Evolutionary conservation across 2,797 vertebrate species (phyloP).

Genomic region (Calcarius lapponicus): DNA sequence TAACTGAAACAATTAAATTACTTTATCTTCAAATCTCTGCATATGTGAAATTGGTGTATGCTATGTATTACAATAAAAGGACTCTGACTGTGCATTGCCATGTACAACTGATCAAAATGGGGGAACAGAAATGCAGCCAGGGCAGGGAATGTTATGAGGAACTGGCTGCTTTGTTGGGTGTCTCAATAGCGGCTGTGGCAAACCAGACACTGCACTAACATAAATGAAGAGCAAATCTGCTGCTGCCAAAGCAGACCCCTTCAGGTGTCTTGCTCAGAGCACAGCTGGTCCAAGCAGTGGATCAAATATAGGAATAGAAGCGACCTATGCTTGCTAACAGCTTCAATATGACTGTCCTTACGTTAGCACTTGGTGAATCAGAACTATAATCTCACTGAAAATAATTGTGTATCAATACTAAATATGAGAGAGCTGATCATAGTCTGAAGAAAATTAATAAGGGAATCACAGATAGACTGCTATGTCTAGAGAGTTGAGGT

Average conservation of each 20-base stretch:
- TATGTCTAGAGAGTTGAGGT: background rate
- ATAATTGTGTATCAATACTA: background rate
- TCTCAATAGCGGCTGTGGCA: background rate
- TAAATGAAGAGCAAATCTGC: background rate
- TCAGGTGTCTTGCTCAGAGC: background rate
- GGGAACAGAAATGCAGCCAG: background rate
- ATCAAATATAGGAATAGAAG: background rate
- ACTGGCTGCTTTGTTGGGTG: fast-evolving
- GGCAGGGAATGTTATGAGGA: background rate
- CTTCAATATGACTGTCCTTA: background rate
- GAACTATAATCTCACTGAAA: background rate
- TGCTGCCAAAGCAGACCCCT: background rate
- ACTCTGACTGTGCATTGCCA: background rate
- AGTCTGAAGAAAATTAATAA: background rate
- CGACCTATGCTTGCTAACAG: background rate
- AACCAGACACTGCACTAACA: background rate
- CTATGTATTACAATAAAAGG: background rate
- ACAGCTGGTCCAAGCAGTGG: background rate
- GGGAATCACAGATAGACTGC: background rate
- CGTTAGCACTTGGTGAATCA: background rate
- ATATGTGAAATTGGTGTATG: background rate
- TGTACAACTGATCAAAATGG: background rate
- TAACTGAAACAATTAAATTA: background rate
- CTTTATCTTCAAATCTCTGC: background rate
- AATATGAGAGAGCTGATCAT: background rate